These are phyloP conservation scores for Habrosyne pyritoides DNA, from an alignment of 2,888 invertebrate genomes.

Conservation along the genomic window DNA sequence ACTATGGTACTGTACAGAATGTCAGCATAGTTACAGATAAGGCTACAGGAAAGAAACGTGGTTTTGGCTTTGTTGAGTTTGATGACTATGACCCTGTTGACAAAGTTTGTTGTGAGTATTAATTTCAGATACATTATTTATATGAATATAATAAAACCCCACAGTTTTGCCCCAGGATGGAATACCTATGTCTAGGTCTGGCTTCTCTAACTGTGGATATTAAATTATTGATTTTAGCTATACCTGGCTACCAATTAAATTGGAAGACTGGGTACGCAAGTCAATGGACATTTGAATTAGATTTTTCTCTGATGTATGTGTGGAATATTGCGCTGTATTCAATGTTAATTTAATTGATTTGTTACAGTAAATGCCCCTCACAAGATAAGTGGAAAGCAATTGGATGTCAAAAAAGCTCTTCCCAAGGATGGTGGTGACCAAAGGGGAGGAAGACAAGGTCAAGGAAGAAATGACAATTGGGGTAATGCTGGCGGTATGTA, in stretches of 20 bases:
- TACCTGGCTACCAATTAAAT: slow-evolving; percentile 59
- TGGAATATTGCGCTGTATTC: background rate
- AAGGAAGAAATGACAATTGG: slow-evolving; percentile 69
- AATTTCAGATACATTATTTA: slow-evolving; percentile 6
- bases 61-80: slow-evolving; percentile 98
- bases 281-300: slow-evolving; percentile 58
- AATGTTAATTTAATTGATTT: slow-evolving; percentile 11
- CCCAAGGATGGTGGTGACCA: slow-evolving; percentile 89
- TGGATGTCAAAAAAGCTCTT: slow-evolving; percentile 97
- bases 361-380: slow-evolving; percentile 91
- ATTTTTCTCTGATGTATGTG: slow-evolving; percentile 13
- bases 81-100: slow-evolving; percentile 99
- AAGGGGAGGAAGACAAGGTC: slow-evolving; percentile 79
- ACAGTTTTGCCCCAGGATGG: slow-evolving; percentile 81
- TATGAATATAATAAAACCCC: slow-evolving; percentile 31
- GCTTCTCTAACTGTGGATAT: slow-evolving; percentile 81
- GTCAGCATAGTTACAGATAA: slow-evolving; percentile 96
- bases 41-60: slow-evolving; percentile 95
- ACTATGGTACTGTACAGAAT: slow-evolving; percentile 92
- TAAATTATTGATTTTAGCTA: slow-evolving; percentile 77
- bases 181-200: slow-evolving; percentile 66
- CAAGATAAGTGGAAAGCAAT: slow-evolving; percentile 92
- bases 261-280: slow-evolving; percentile 76
- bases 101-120: slow-evolving; percentile 95
- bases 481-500: slow-evolving; percentile 52